phyloP scores from a whole-genome alignment of 2,797 vertebrate species.

The Streptopelia turtur region DNA sequence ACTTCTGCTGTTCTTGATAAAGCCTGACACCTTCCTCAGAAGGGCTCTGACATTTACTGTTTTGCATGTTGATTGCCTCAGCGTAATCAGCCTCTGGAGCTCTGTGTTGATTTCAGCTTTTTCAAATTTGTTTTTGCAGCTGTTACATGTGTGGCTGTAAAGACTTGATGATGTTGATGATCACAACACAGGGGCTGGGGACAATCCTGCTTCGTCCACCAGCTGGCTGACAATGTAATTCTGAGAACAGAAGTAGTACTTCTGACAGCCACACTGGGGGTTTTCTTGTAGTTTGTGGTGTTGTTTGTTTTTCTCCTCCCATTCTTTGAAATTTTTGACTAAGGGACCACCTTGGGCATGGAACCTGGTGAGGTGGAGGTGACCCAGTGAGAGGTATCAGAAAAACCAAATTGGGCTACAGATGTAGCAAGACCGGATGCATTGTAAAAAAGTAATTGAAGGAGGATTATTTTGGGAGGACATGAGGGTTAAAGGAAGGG shows the following conservation, averaged over 20 bases:
- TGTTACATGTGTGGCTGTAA: neutral
- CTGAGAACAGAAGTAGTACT: neutral
- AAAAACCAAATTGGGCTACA: neutral
- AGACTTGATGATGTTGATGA: neutral
- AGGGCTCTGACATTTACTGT: neutral
- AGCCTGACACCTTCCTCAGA: neutral
- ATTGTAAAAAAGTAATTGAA: neutral
- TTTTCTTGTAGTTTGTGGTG: neutral
- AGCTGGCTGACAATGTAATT: neutral
- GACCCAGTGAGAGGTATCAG: neutral
- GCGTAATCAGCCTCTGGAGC: neutral
- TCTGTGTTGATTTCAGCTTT: neutral
- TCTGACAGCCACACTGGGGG: neutral
- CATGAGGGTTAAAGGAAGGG: neutral
- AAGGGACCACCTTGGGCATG: neutral
- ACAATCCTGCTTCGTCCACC: neutral
- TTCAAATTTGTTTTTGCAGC: neutral
- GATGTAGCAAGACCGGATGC: neutral
- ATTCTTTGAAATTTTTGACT: neutral
- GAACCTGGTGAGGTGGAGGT: neutral
- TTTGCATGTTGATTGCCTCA: neutral
- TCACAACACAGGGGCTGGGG: neutral
- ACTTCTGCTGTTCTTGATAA: neutral
- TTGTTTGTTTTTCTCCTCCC: neutral
- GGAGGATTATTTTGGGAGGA: neutral